Base-by-base conservation (phyloP, 1,140 invertebrate species). In the Brachionus calyciflorus region DNA sequence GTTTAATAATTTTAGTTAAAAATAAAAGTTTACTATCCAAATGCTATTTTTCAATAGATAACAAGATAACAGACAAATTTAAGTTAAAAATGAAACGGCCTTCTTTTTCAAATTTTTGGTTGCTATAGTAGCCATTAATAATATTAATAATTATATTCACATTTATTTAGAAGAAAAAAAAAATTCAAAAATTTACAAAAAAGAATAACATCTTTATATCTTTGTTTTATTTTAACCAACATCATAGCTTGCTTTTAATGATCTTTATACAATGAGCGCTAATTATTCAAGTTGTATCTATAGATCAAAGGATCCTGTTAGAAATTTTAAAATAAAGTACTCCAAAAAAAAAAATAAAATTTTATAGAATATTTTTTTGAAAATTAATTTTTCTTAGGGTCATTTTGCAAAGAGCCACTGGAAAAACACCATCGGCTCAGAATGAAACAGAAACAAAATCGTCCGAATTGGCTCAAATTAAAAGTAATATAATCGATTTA, bases 251-350 rank as follows among this genome's bases (percentile, higher is more conserved):
- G 44, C 21, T 65, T 65, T 24, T 24, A 37, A 44, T 14, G 30
- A 44, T 65, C 3, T 41, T 24, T 33, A 24, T 4, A 24, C 41
- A 65, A 65, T 65, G 60, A 44, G 41, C 21, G 44, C 24, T 44
- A 65, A 44, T 41, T 65, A 65, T 28, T 65, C 60, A 12, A 65
- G 60, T 44, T 55, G 33, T 60, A 48, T 76, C 33, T 76, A 76
- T 14, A 14, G 73, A 30, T 57, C 73, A 1, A 76, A 57, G 17
- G 73, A 76, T 76, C 73, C 49, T 28, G 28, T 76, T 4, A n/a
- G 49, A 30, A 76, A 76, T 30, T 60, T 76, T 37, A 55, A 60
- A 46, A 76, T 76, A 41, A 33, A 48, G 33, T 76, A n/a, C n/a
- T n/a, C n/a, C n/a, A n/a, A n/a, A n/a, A n/a, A n/a, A n/a, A n/a